These are phyloP conservation scores for Lamellibrachia columna DNA, from an alignment of 2,888 invertebrate species.

Conservation along the genomic window DNA sequence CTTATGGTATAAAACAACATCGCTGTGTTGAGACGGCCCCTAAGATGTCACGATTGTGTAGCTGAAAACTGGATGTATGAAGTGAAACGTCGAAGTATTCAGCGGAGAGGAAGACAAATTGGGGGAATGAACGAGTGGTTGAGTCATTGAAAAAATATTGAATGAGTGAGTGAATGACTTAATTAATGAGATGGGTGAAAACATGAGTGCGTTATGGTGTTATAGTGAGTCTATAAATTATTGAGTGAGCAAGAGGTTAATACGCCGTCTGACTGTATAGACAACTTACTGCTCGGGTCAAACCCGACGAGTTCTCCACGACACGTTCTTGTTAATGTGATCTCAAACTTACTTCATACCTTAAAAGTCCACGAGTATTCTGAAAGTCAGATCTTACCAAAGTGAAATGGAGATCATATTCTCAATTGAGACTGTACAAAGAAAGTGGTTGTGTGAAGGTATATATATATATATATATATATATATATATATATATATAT, in stretches of 20 bases:
- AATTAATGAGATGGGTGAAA: constrained; percentile 25
- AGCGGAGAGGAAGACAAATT: not conserved
- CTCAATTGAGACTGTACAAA: no score
- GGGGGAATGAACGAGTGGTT: not conserved
- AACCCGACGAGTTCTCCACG: no score
- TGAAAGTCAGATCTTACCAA: no score
- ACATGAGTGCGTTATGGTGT: constrained; percentile 24
- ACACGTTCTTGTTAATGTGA: no score
- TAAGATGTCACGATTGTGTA: not conserved
- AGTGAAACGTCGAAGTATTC: not conserved
- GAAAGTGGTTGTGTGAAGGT: no score
- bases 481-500: no score
- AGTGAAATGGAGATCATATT: no score
- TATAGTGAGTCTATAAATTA: constrained; percentile 28
- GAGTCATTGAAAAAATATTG: constrained; percentile 18
- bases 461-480: no score
- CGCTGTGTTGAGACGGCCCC: not conserved
- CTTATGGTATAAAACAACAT: not conserved
- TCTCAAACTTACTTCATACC: no score
- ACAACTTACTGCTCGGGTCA: no score
- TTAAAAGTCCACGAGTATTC: no score
- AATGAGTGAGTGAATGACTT: constrained; percentile 26
- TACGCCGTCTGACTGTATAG: not conserved
- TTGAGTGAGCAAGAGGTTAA: constrained; percentile 24
- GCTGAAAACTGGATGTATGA: not conserved